These are phyloP conservation scores for Manis crassicaudata DNA, from an alignment of 2,797 vertebrate species.

Conservation along the genomic window DNA sequence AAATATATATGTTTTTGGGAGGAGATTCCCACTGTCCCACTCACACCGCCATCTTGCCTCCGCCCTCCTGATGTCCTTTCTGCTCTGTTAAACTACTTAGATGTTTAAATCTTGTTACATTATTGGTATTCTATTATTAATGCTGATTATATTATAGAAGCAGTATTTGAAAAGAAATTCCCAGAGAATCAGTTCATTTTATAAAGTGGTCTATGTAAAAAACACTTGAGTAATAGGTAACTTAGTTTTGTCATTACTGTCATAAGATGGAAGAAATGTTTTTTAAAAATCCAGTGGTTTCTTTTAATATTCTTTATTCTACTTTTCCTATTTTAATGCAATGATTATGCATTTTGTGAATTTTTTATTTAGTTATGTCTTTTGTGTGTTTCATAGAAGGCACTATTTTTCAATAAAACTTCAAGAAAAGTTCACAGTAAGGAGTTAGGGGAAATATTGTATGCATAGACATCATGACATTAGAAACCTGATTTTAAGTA, in stretches of 20 bases:
- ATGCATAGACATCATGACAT: too few relatives aligned
- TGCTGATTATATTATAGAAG: not conserved
- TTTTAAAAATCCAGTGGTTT: not conserved
- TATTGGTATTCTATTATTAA: slow-evolving; percentile 49
- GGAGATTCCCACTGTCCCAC: too few relatives aligned
- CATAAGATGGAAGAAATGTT: not conserved
- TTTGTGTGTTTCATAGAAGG: not conserved
- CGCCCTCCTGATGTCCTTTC: slow-evolving; percentile 42
- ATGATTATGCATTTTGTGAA: not conserved
- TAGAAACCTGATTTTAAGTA: not conserved
- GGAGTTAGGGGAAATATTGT: not conserved
- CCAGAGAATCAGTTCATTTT: not conserved
- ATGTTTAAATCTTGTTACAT: slow-evolving; percentile 66
- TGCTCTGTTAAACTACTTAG: slow-evolving; percentile 54
- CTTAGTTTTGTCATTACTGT: not conserved
- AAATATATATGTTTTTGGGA: too few relatives aligned
- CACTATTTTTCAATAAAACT: not conserved
- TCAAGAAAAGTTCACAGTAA: not conserved
- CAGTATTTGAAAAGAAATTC: not conserved
- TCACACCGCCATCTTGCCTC: too few relatives aligned
- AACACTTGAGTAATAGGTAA: not conserved
- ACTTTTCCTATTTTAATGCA: not conserved
- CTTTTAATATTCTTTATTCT: not conserved
- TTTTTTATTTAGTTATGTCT: not conserved
- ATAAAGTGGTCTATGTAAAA: not conserved